Evolutionary conservation across 2,888 invertebrate species (phyloP).

Genomic region (Philaethria dido): DNA sequence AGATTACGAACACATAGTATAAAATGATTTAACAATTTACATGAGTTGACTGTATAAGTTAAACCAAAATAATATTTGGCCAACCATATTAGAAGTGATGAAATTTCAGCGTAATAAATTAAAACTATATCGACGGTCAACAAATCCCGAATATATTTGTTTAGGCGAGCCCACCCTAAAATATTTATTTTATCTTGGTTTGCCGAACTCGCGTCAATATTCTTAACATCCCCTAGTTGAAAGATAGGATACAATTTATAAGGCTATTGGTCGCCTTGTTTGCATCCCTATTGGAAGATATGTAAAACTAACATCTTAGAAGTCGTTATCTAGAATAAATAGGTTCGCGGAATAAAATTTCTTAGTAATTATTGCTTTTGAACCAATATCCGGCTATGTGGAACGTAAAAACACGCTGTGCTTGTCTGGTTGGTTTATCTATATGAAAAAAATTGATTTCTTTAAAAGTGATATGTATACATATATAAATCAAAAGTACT

Average conservation of each 20-base stretch:
- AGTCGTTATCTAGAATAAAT: slow-evolving; percentile 76
- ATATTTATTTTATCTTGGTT: slow-evolving; percentile 84
- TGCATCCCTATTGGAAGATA: slow-evolving; percentile 67
- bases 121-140: slow-evolving; percentile 83
- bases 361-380: slow-evolving; percentile 69
- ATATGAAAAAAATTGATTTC: not conserved
- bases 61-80: slow-evolving; percentile 28
- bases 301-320: slow-evolving; percentile 75
- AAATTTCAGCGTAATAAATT: slow-evolving; percentile 81
- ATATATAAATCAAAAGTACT: not conserved
- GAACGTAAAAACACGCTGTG: slow-evolving; percentile 21
- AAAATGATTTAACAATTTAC: slow-evolving; percentile 20
- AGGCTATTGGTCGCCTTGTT: slow-evolving; percentile 67
- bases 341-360: slow-evolving; percentile 74
- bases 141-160: slow-evolving; percentile 81
- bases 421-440: not conserved
- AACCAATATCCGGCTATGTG: slow-evolving; percentile 47
- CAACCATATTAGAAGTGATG: slow-evolving; percentile 57
- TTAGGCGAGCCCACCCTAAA: slow-evolving; percentile 83
- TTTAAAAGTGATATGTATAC: not conserved
- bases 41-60: slow-evolving; percentile 22
- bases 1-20: not conserved
- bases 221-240: slow-evolving; percentile 73
- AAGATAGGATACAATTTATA: slow-evolving; percentile 80
- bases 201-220: slow-evolving; percentile 82